phyloP scores from a whole-genome alignment of 1,140 invertebrate species.

The Solenopsis invicta region DNA sequence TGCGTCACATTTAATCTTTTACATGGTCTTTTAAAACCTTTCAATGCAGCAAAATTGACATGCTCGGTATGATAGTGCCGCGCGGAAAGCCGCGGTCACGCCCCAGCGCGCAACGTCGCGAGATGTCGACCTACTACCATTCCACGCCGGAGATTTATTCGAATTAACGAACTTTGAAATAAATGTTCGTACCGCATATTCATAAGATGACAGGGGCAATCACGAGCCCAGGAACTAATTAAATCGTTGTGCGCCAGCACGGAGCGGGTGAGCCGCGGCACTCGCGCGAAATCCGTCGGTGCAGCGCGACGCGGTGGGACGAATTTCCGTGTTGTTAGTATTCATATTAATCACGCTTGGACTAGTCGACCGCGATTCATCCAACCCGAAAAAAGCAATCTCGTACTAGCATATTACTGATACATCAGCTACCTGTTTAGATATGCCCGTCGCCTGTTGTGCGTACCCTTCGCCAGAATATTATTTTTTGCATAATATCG shows the following conservation, averaged over 20 bases:
- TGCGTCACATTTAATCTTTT: not conserved
- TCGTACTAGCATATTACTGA: constrained; percentile 27
- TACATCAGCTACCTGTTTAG: constrained; percentile 39
- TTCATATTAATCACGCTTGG: constrained; percentile 59
- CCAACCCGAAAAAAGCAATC: constrained; percentile 56
- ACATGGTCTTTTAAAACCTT: not conserved
- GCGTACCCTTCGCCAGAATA: not conserved
- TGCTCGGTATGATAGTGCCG: not conserved
- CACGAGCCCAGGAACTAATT: constrained; percentile 50
- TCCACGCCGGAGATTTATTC: constrained; percentile 30
- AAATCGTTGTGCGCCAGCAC: constrained; percentile 51
- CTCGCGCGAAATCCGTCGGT: constrained; percentile 40
- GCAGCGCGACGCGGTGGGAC: constrained; percentile 8
- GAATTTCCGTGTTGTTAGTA: constrained; percentile 57
- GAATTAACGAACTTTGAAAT: constrained; percentile 65
- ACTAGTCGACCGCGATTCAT: constrained; percentile 44
- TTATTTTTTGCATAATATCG: not conserved
- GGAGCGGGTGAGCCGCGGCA: not conserved
- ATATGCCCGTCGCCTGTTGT: not conserved
- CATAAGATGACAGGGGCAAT: constrained; percentile 62
- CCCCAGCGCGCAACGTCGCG: not conserved
- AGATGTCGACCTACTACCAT: not conserved
- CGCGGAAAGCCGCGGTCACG: not conserved
- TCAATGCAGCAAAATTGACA: not conserved
- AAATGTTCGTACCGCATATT: constrained; percentile 59